Evolutionary conservation across 2,797 vertebrate genomes (phyloP), one percentile per base, ranked within the genome.

Genomic region (Smutsia temminckii): DNA sequence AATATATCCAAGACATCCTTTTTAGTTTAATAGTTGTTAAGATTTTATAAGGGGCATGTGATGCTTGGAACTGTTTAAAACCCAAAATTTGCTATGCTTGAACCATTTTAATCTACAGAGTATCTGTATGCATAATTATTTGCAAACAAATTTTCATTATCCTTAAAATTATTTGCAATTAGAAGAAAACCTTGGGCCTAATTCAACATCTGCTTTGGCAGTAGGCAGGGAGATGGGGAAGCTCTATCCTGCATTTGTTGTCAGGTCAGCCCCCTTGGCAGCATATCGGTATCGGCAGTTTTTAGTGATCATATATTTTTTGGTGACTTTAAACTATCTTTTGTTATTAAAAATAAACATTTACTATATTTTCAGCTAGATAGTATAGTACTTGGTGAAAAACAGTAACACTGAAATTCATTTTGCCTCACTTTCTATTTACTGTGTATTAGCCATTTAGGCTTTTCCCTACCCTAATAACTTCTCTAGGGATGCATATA

Each of bases 271-370:
- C 97, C 61, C 37, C 27, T 80, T 85, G n/a, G 20, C 49, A 75
- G 17, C 57, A 32, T 29, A 57, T 81, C 85, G 94, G 84, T 18
- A 10, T 37, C 40, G 40, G 3, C 7, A 64, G 40, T 21, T 86
- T 77, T 91, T 93, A 84, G 78, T 63, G 32, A 79, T 57, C 21
- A 61, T 93, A 55, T 87, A 29, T 85, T 55, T 84, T 81, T 86
- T 77, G 94, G 90, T 90, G 83, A 25, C 86, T 74, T 95, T 72
- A 93, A 94, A 79, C 89, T 96, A 68, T 86, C n/a, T 95, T 96
- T 96, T 97, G 25, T 51, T 96, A 89, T 93, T 97, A 95, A 97
- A 98, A 97, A 95, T 84, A 96, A 97, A 92, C 63, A 61, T 95
- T 95, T 95, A 57, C 85, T 95, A 81, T 2, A 68, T 88, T 89